Evolutionary conservation across 1,140 invertebrate species (phyloP).

Genomic region (Linepithema humile): DNA sequence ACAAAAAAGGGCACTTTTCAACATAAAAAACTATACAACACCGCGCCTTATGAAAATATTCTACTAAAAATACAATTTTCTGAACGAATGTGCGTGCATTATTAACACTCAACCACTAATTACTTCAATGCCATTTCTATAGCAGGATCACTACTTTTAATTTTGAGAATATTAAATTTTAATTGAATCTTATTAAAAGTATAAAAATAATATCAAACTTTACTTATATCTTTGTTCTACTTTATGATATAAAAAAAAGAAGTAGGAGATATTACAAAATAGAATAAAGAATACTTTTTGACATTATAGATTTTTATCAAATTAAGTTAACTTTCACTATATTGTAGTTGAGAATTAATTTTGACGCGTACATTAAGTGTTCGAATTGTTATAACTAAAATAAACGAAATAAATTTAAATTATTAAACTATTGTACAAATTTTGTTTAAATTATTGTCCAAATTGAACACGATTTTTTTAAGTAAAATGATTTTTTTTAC

Average conservation of each 20-base stretch:
- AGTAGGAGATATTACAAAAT: background rate
- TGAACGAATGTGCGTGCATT: constrained; percentile 46
- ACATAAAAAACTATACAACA: constrained; percentile 58
- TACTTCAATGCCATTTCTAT: background rate
- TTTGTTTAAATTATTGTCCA: background rate
- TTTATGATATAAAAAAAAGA: background rate
- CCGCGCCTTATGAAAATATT: constrained; percentile 60
- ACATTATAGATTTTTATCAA: background rate
- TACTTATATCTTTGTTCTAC: background rate
- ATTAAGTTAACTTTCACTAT: background rate
- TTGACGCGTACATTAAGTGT: constrained; percentile 5
- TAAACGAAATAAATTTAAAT: background rate
- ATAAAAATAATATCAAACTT: background rate
- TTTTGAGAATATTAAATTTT: background rate
- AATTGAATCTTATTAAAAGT: background rate
- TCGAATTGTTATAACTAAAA: constrained; percentile 15
- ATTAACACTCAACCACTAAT: constrained; percentile 44
- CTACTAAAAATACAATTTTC: constrained; percentile 51
- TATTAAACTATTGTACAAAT: background rate
- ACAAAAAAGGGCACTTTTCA: constrained; percentile 64
- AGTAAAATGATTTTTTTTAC: background rate
- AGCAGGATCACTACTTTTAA: constrained; percentile 30
- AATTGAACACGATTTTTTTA: background rate
- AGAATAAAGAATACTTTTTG: background rate
- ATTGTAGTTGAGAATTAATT: constrained; percentile 40